Evolutionary conservation across 2,797 vertebrate genomes (phyloP), one percentile per base, ranked within the genome.

Genomic region (Tenualosa thibaudeaui): DNA sequence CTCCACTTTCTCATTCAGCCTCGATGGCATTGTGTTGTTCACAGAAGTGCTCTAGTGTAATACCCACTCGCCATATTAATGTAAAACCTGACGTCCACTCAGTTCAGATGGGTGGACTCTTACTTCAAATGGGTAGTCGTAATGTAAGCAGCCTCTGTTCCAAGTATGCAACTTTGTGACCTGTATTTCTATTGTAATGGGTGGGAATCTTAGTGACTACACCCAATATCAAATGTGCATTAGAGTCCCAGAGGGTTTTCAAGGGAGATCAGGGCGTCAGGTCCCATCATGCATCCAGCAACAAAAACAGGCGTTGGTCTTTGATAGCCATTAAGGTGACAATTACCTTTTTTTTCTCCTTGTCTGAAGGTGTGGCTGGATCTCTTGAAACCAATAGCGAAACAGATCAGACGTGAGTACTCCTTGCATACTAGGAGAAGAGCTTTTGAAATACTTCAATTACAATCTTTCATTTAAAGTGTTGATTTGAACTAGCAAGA

Each of bases 341-440:
- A 60, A n/a, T 24, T 37, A 40, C 24, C 40, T 58, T 19, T 62
- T 62, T 58, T 60, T 81, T 81, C 1, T 81, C 60, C 13, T 81
- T 65, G 10, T 83, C 51, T 92, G 65, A 90, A 99, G 98, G 97
- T 99, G 86, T 99, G 98, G 98, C 94, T 99, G 31, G 98, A 99
- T 92, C 96, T 99, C 86, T 92, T 99, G 93, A 99, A 99, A 91
- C 98, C 98, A 86, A 96, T 98, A 90, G 94, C 96, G 87, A 99
- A 98, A 89, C 98, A 99, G 93, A 97, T 99, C 88, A 95, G 96
- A 95, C 96, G 98, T 99, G 95, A 97, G 98, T 89, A 78, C 40
- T 75, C 31, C 15, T 65, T 46, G 40, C 40, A 46, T 78, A 19
- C 37, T n/a, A 75, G 31, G 37, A 43, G 12, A n/a, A 68, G 62